Base-by-base conservation (phyloP, 2,888 invertebrate genomes). In the Lasioglossum vierecki region DNA sequence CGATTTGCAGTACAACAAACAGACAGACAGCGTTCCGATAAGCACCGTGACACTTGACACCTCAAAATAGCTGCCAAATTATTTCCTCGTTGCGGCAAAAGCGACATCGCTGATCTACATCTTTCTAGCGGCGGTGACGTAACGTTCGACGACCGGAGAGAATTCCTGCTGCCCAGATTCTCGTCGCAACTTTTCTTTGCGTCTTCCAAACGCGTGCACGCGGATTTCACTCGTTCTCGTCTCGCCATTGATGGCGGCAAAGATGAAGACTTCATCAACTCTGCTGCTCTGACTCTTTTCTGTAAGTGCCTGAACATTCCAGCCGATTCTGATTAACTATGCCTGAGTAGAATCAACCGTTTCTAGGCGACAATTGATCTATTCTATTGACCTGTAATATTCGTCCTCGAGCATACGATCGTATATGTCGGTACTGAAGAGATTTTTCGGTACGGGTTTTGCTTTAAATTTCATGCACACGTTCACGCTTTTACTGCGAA, bases 401-500 rank as follows among this genome's bases (percentile, higher is more conserved):
- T 97, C 97, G 90, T 97, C 97, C 92, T 97, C 97, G 88, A 97
- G 96, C 96, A 97, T 96, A 93, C 96, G 97, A 87, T 96, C 96
- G 88, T 97, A 97, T 91, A 97, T 96, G 87, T 97, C 97, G 91
- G 97, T 97, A 26, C 97, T 97, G 92, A 97, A 97, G 39, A 97
- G 94, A 94, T 97, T 96, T 92, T 96, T 97, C 0, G 97, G 97
- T 15, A 97, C 96, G 0, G 97, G 97, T 88, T 96, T 96, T 0
- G 97, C 97, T 91, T 95, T 96, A 92, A 97, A 97, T 80, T 89
- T 91, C 39, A 88, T 84, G 2, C 80, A 85, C 9, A 83, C 80
- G 44, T 83, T 86, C 15, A 80, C 35, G n/a, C 76, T 87, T 75
- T 88, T 91, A 53, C 66, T 77, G 68, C 92, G 91, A 73, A 95